A percentile compares a stretch with the other conserved stretches of the same genome.
These are phyloP conservation scores for Saccopteryx leptura DNA, from an alignment of 2,113 vertebrate species.

Conservation along the genomic window DNA sequence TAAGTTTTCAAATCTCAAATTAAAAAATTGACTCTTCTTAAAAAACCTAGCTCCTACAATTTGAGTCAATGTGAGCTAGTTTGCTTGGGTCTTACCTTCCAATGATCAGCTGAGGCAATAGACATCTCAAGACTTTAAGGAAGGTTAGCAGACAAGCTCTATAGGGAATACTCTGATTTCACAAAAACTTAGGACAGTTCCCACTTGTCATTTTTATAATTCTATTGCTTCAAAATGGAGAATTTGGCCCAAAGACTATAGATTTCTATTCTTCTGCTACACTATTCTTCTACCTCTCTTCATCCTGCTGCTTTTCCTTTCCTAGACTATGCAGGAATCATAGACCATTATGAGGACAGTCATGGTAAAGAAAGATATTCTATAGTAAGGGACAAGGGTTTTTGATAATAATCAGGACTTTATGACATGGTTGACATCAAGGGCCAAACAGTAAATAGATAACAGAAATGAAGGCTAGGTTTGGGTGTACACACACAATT, in stretches of 20 bases:
- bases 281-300: neutral
- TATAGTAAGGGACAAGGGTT: conserved; percentile 4
- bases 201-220: neutral
- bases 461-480: conserved; percentile 18
- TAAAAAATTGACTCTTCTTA: conserved; percentile 45
- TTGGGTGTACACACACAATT: neutral
- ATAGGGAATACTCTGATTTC: neutral
- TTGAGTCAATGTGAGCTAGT: neutral
- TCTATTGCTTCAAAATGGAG: conserved; percentile 37
- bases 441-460: neutral
- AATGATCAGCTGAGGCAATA: neutral
- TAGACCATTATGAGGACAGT: neutral
- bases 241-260: neutral
- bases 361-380: conserved; percentile 5
- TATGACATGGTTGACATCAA: neutral
- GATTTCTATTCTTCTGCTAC: neutral
- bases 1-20: neutral
- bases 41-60: neutral
- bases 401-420: conserved; percentile 39
- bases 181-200: neutral
- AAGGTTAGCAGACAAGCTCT: neutral
- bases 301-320: neutral
- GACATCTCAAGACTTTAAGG: neutral
- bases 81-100: conserved; percentile 15
- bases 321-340: neutral